These are phyloP conservation scores for Sabellastarte sp. DNA, from an alignment of 2,888 invertebrate species.

Conservation along the genomic window DNA sequence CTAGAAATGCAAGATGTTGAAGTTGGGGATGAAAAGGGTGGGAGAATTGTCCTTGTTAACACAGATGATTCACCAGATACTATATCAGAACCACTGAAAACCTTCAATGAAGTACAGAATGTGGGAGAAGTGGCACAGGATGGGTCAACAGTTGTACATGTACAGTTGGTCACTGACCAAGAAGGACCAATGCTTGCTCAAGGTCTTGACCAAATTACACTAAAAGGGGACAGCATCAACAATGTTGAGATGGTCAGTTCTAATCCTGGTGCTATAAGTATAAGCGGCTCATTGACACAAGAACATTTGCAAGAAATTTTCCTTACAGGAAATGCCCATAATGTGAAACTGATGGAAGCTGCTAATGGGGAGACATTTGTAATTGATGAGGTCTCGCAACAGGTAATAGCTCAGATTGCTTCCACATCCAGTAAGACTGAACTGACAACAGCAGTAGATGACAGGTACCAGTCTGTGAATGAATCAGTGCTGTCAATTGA, in stretches of 20 bases:
- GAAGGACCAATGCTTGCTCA: too few species aligned
- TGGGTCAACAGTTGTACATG: background rate
- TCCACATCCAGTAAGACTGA: too few species aligned
- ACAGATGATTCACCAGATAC: background rate
- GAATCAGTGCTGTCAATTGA: too few species aligned
- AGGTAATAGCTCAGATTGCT: background rate
- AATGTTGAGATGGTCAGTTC: background rate
- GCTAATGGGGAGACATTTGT: background rate
- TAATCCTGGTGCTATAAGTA: background rate
- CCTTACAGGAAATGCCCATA: background rate
- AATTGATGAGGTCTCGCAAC: background rate
- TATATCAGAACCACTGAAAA: background rate
- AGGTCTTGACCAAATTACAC: too few species aligned
- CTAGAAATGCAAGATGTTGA: background rate
- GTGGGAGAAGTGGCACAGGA: background rate
- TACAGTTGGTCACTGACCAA: background rate
- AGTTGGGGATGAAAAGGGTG: background rate
- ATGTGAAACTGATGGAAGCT: background rate
- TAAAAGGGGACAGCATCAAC: too few species aligned
- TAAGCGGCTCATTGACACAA: background rate
- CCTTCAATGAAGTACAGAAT: background rate
- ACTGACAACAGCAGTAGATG: too few species aligned
- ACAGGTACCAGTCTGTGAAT: too few species aligned
- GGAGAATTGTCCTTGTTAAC: background rate
- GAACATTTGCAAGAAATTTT: background rate